Evolutionary conservation across 2,797 vertebrate genomes (phyloP).

Genomic region (Eulemur coronatus): DNA sequence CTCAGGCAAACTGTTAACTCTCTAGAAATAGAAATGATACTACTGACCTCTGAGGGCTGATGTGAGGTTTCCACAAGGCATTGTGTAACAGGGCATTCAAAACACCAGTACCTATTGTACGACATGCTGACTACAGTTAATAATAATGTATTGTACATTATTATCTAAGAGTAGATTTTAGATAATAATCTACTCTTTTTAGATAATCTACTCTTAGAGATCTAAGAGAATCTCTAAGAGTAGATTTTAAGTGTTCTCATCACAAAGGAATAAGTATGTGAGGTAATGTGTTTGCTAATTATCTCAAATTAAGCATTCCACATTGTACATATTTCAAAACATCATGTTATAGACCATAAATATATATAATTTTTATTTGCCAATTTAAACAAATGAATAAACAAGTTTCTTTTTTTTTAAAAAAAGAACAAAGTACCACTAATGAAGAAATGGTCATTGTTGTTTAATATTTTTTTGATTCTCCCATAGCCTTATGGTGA

Average conservation of each 20-base stretch:
- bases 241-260: neutral
- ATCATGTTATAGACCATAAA: neutral
- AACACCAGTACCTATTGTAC: neutral
- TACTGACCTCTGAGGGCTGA: neutral
- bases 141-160: neutral
- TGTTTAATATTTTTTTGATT: neutral
- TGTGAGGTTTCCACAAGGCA: neutral
- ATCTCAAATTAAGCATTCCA: neutral
- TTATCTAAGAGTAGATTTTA: no score
- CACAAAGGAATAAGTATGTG: neutral
- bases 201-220: no score
- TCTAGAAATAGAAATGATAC: neutral
- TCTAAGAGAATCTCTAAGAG: neutral
- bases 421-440: neutral
- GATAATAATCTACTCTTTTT: no score
- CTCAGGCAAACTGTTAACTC: neutral
- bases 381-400: neutral
- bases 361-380: neutral
- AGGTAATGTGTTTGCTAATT: neutral
- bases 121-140: neutral
- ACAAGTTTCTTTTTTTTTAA: neutral
- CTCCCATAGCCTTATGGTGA: neutral
- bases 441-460: neutral
- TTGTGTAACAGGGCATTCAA: neutral
- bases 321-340: neutral